phyloP scores from a whole-genome alignment of 2,797 vertebrate genomes.

The Threskiornis aethiopicus region DNA sequence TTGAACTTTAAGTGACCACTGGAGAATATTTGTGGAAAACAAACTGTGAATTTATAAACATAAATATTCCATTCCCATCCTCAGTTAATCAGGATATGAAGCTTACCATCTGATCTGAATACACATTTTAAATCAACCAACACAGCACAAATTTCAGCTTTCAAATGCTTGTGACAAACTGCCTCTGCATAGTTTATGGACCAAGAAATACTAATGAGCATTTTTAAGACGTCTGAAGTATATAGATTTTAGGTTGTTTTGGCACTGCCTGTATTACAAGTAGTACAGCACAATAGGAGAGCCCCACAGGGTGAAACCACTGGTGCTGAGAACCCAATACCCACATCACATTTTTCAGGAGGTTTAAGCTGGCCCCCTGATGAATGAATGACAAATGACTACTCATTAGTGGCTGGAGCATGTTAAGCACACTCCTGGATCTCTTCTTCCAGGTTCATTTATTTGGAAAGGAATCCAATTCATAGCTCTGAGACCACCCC shows the following conservation, averaged over 20 bases:
- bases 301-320: background rate
- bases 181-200: background rate
- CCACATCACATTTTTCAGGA: background rate
- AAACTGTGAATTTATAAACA: background rate
- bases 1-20: slow-evolving; percentile 23
- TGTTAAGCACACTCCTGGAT: background rate
- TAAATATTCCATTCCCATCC: background rate
- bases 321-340: background rate
- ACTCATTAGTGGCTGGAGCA: background rate
- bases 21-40: slow-evolving; percentile 12
- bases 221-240: background rate
- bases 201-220: background rate
- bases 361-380: background rate
- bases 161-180: background rate
- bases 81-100: background rate
- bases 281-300: background rate
- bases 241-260: background rate
- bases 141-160: background rate
- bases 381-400: background rate
- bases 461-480: background rate
- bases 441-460: background rate
- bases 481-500: background rate
- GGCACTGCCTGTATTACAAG: background rate
- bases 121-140: background rate
- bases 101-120: background rate